Percentiles rank a stretch among this genome's conserved stretches.
Conservation (phyloP, 2,113 vertebrate genomes). For the Otis tarda region DNA sequence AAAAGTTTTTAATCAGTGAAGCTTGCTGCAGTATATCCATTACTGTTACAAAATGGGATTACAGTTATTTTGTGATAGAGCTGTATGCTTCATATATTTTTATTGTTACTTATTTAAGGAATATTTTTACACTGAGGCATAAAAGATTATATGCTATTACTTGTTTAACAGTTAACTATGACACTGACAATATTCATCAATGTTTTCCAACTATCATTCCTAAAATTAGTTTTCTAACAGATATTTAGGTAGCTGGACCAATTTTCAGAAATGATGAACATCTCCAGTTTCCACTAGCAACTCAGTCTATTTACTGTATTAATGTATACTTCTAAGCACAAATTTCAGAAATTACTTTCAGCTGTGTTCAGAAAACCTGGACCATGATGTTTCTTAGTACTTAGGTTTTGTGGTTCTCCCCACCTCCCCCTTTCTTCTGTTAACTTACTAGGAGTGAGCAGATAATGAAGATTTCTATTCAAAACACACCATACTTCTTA, state of each 20-base stretch:
- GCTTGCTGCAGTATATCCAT: background rate
- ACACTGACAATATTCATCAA: slow-evolving; percentile 37
- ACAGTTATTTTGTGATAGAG: background rate
- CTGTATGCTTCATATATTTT: slow-evolving; percentile 40
- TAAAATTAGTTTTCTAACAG: slow-evolving; percentile 39
- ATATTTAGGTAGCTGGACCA: slow-evolving; percentile 6
- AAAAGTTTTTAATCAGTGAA: slow-evolving; percentile 34
- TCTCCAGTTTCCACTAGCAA: background rate
- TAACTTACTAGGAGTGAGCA: background rate
- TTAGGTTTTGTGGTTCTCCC: background rate
- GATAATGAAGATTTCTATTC: background rate
- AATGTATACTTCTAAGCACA: background rate
- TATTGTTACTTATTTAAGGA: slow-evolving; percentile 61
- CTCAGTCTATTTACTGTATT: background rate
- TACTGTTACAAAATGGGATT: slow-evolving; percentile 34
- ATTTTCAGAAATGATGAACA: slow-evolving; percentile 6
- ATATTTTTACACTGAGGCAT: slow-evolving; percentile 35
- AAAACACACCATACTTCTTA: background rate
- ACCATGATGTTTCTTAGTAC: background rate
- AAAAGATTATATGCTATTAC: slow-evolving; percentile 47
- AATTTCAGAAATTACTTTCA: slow-evolving; percentile 9
- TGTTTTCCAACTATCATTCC: background rate
- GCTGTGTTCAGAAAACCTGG: background rate
- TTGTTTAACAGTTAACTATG: slow-evolving; percentile 53
- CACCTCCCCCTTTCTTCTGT: background rate